Evolutionary conservation across 2,888 invertebrate genomes (phyloP).

Genomic region (Lumbricus terrestris): DNA sequence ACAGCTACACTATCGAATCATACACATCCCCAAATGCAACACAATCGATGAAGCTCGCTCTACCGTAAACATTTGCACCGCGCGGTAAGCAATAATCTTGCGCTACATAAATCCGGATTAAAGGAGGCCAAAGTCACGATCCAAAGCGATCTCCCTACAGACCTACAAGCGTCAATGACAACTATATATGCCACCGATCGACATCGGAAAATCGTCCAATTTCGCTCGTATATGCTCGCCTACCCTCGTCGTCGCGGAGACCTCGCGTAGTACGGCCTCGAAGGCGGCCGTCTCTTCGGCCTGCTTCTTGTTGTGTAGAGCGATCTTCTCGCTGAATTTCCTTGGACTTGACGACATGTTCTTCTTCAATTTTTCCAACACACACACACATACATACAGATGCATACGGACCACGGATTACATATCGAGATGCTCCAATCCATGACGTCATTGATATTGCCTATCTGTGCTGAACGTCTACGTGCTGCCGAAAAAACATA

Average conservation of each 20-base stretch:
- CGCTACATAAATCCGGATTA: not conserved
- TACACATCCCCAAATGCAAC: not conserved
- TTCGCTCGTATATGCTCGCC: slow-evolving; percentile 13
- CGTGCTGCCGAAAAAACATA: not conserved
- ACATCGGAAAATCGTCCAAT: not conserved
- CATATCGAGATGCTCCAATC: not conserved
- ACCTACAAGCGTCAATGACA: slow-evolving; percentile 3
- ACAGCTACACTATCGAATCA: not conserved
- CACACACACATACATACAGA: not conserved
- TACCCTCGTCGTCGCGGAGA: slow-evolving; percentile 79
- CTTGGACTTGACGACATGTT: slow-evolving; percentile 88
- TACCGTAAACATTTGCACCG: not conserved
- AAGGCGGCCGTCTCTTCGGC: slow-evolving; percentile 97
- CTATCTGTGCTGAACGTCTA: not conserved
- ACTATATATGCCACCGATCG: not conserved
- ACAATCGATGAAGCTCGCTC: not conserved
- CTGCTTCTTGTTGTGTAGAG: slow-evolving; percentile 95
- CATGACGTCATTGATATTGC: not conserved
- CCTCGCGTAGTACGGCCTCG: slow-evolving; percentile 95
- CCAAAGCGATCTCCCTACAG: not conserved
- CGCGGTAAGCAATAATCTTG: not conserved
- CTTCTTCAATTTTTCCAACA: not conserved
- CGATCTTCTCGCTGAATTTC: slow-evolving; percentile 99
- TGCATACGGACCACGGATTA: not conserved
- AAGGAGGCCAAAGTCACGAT: not conserved